Base-by-base conservation (phyloP, 1,140 invertebrate genomes). In the Drosophila athabasca region DNA sequence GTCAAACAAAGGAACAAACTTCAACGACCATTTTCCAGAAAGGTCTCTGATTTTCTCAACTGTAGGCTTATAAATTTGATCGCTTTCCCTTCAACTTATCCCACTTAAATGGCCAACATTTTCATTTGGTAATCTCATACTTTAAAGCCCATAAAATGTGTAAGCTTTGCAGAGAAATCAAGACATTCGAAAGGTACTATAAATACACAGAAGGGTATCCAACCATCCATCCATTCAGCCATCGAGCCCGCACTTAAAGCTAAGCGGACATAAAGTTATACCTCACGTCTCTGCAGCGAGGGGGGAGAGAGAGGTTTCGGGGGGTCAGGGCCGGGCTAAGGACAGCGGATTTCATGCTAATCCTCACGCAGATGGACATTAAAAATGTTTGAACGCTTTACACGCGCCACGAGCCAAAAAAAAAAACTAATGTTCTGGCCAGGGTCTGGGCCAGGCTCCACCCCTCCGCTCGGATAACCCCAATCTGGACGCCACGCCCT, bases 321-420 rank as follows among this genome's bases (percentile, higher is more conserved):
- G 19, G 17, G 24, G 8, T 3, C 3, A 15, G 26, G 43, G 22
- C 6, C 39, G 44, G 24, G 44, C 44, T 15, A 17, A 50, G 48
- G 48, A 53, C 71, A 54, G 48, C 26, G 41, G 50, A 51, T 84
- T 85, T 85, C 76, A 85, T 84, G 81, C 82, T 85, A 84, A 84
- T 84, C 82, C 70, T 62, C 77, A 70, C 72, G 50, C 72, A 85
- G 81, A 85, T 70, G 81, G 76, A 84, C 81, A 84, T 84, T 84
- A 84, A 84, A 84, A 84, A 81, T 84, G 77, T 81, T 70, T 85
- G 62, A 85, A 79, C 76, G 64, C 61, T 84, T 75, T 82, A 61
- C 75, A 82, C 75, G 81, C 81, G 80, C 76, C 66, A 29, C 45
- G 15, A 41, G 19, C 19, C 67, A 53, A 19, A 19, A 19, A 71